Evolutionary conservation across 2,113 vertebrate genomes (phyloP), one percentile per base, ranked within the genome.

Genomic region (Struthidea cinerea): DNA sequence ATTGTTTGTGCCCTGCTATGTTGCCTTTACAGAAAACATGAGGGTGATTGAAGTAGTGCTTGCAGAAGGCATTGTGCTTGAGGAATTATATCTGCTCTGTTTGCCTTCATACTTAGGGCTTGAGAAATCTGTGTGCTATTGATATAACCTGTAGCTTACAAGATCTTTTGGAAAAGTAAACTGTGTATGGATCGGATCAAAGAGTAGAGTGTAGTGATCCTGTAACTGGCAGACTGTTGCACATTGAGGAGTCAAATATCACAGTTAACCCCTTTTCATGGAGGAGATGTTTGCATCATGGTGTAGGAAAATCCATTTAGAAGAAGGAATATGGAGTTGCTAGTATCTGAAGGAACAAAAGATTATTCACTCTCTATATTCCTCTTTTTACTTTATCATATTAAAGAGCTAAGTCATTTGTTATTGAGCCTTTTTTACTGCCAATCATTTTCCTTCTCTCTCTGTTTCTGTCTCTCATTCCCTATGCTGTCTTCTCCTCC

Each of bases 281-380:
- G 27, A 20, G 7, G 3, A 7, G 3, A 32, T 9, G 5, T 39
- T 46, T 30, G 7, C 32, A 75, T 17, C 3, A 17, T 7, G 16
- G 8, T 23, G 24, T 19, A n/a, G 21, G 37, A 79, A 52, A 79
- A 87, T 74, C 10, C 6, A 37, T 70, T 21, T 3, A 4, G 17
- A 1, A 1, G 4, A 3, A 56, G 35, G 23, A 70, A n/a, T 13
- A 9, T 1, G 4, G 7, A 3, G 21, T 57, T 77, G 63, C 13
- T 16, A 17, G 5, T 21, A 17, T 35, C 11, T 53, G 27, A 70
- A 50, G 13, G 9, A 21, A 30, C 3, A 61, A 42, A 86, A 42
- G 4, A 35, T 61, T 53, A 20, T 10, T 41, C 26, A 13, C 3
- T 41, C 16, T 26, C 23, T 33, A 3, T 68, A 44, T 22, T 46